Evolutionary conservation across 2,888 invertebrate species (phyloP).

Genomic region (Rapana venosa): DNA sequence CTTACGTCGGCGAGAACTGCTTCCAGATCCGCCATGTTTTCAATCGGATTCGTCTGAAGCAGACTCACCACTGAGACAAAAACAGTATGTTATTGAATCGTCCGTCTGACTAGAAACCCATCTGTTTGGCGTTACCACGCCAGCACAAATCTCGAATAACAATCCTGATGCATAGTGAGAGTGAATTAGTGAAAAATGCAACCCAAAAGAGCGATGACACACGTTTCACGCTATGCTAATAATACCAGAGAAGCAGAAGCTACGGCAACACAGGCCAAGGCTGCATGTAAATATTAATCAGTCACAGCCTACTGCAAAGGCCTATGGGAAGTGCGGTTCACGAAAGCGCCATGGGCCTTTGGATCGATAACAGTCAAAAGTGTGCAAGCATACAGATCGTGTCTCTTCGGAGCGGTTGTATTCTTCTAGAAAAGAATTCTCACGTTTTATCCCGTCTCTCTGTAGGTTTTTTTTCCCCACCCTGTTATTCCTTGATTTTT

Average conservation of each 20-base stretch:
- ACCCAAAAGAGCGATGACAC: background rate
- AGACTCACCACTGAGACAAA: conserved; percentile 28
- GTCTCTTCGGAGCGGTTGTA: too few relatives aligned
- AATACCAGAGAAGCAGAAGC: conserved; percentile 38
- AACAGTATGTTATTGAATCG: conserved; percentile 25
- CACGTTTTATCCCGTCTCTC: too few relatives aligned
- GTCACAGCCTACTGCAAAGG: conserved; percentile 51
- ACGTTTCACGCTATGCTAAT: background rate
- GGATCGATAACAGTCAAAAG: conserved; percentile 22
- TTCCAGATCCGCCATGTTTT: conserved; percentile 98
- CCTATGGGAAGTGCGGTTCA: conserved; percentile 52
- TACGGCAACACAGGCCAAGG: conserved; percentile 35
- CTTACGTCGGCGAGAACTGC: conserved; percentile 99
- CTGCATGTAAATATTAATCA: conserved; percentile 60
- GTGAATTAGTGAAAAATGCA: background rate
- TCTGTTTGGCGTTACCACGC: conserved; percentile 34
- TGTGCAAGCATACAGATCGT: too few relatives aligned
- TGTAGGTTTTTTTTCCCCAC: too few relatives aligned
- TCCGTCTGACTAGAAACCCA: conserved; percentile 23
- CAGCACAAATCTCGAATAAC: background rate
- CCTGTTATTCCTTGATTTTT: too few relatives aligned
- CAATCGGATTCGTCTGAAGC: conserved; percentile 28
- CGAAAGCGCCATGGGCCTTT: conserved; percentile 39
- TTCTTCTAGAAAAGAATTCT: background rate
- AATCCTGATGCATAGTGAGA: background rate